Percentiles rank a stretch among this genome's conserved stretches.
Conservation (phyloP, 2,888 invertebrate genomes). For the Conus canariensis region DNA sequence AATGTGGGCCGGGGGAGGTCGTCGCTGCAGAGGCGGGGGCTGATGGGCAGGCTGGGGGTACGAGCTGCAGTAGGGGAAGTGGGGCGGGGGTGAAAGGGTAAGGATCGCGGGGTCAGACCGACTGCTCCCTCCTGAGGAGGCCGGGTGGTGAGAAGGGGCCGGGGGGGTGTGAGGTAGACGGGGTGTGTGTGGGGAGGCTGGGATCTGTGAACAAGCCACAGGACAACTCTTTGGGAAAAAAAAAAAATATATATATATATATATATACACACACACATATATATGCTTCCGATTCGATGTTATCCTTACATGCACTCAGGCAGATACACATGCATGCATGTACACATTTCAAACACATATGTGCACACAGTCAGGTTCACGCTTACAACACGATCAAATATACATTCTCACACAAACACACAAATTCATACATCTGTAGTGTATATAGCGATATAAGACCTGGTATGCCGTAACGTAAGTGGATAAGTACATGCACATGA, state of each 20-base stretch:
- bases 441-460: no score
- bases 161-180: neutral
- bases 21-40: constrained; percentile 66
- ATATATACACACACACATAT: no score
- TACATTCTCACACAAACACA: neutral
- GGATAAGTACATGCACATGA: no score
- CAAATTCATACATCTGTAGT: neutral
- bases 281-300: no score
- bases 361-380: neutral
- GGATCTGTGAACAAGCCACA: neutral
- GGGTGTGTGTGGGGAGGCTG: neutral
- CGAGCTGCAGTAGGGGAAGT: neutral
- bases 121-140: neutral
- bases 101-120: neutral
- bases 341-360: neutral
- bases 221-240: no score
- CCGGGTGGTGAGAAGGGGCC: neutral
- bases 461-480: no score
- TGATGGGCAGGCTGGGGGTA: constrained; percentile 71
- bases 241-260: no score
- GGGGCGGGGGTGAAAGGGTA: neutral
- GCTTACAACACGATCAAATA: neutral
- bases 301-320: neutral
- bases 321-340: neutral
- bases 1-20: constrained; percentile 59